Evolutionary conservation across 2,888 invertebrate genomes (phyloP).

Genomic region (Stictocephala bisonia): DNA sequence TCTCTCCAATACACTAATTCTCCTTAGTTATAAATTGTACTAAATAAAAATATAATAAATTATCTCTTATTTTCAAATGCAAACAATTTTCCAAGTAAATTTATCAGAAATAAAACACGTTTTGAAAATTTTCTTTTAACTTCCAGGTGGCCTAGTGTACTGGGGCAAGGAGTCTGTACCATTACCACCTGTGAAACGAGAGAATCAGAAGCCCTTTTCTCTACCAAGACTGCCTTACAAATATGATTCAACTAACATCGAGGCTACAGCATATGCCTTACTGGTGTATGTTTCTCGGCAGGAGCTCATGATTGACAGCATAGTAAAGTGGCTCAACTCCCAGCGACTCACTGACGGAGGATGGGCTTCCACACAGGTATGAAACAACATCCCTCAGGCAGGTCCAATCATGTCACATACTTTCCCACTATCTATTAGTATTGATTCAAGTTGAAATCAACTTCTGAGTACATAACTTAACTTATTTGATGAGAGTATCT

Average conservation of each 20-base stretch:
- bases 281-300: constrained; percentile 89
- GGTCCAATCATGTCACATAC: too few species aligned
- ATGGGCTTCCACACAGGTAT: constrained; percentile 85
- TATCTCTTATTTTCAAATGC: too few species aligned
- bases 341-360: constrained; percentile 89
- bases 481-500: too few species aligned
- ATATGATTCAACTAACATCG: constrained; percentile 91
- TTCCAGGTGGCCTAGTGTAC: constrained; percentile 80
- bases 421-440: too few species aligned
- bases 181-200: constrained; percentile 83
- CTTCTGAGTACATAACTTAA: too few species aligned
- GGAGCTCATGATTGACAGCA: constrained; percentile 83
- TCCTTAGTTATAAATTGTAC: too few species aligned
- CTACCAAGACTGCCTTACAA: constrained; percentile 88
- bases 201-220: constrained; percentile 92
- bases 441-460: too few species aligned
- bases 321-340: constrained; percentile 91
- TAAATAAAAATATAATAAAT: too few species aligned
- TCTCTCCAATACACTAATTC: too few species aligned
- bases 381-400: background rate
- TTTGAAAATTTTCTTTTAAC: too few species aligned
- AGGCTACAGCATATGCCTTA: constrained; percentile 92
- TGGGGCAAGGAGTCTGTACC: constrained; percentile 87
- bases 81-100: too few species aligned
- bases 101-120: too few species aligned